Base-by-base conservation (phyloP, 1,140 invertebrate genomes). In the Penaeus japonicus region DNA sequence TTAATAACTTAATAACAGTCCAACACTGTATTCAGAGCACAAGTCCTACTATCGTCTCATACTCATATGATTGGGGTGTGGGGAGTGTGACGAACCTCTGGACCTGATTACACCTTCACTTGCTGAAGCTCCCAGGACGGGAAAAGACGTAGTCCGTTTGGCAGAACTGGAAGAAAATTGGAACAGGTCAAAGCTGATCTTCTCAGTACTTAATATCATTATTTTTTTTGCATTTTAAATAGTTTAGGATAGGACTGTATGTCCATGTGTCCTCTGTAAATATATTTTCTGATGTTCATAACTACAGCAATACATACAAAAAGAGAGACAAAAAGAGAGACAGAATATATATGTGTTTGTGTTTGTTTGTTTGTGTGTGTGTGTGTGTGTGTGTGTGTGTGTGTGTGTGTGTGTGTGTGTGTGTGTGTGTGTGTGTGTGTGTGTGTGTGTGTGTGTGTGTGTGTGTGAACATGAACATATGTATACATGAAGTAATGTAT, bases 91-190 rank as follows among this genome's bases (percentile, higher is more conserved):
- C 7, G 87, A 83, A 35, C 80, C 80, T 57, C 87, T 65, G 35
- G 87, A 83, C 47, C 80, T 18, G 70, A 88, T 59, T 35, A 88
- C 70, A 47, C 87, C 80, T 62, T 88, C 87, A 88, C 55, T 88
- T 88, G 87, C 87, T 88, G 87, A 88, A 88, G 70, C 87, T 88
- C 53, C 79, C 87, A 79, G 87, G 70, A 88, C 87, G 87, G 87
- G 87, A 78, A 88, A 88, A 62, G 87, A 88, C 53, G 87, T 88
- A 88, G 87, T 88, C 87, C 87, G 87, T 73, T 88, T 88, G 87
- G 87, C 87, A 88, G 87, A 88, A 83, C 87, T 88, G 87, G 22
- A 88, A 88, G 53, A 18, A 18, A 55, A 57, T n/a, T 5, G 22
- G n/a, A 27, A 73, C 17, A 32, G 35, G 35, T 30, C 35, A 27